Evolutionary conservation across 1,140 invertebrate species (phyloP), one percentile per base, ranked within the genome.

Genomic region (Galleria mellonella): DNA sequence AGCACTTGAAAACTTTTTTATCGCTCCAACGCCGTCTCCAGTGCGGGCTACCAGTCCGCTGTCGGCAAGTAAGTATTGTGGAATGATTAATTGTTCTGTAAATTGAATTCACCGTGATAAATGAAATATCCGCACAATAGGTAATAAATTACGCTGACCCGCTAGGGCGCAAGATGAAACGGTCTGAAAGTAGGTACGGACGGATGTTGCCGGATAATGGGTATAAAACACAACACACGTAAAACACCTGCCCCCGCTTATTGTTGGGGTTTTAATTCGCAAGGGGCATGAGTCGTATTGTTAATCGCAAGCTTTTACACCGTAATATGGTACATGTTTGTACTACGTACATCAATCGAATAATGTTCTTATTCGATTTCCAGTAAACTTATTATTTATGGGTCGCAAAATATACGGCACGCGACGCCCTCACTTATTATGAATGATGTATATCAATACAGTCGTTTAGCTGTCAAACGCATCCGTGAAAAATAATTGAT

Each of bases 121-220:
- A 83, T 83, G 78, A 83, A 83, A 83, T 83, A 83, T 83, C 66
- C 76, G 58, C 72, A 83, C 78, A 83, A 83, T 83, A 83, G 76
- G 76, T 83, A 81, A 83, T 83, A 81, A 83, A 83, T 83, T 81
- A 83, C 74, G 48, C 73, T 79, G 70, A 76, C 78, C 78, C 73
- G 72, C 61, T 62, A 50, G 69, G 72, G 65, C 65, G 66, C 66
- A 78, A 79, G 73, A 79, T 82, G 77, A 75, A 82, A 75, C 69
- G 73, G 60, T 75, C 72, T 64, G 51, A 69, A 62, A 69, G 67
- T 69, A 72, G 59, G 58, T 53, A 60, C 62, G 47, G 54, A 60
- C 59, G 66, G 67, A 72, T 70, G 68, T 63, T 55, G 56, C 51
- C 47, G 68, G 61, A 62, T 72, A 67, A 74, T 74, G 52, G 60